Evolutionary conservation across 2,113 vertebrate genomes (phyloP).

Genomic region (Coturnix japonica): DNA sequence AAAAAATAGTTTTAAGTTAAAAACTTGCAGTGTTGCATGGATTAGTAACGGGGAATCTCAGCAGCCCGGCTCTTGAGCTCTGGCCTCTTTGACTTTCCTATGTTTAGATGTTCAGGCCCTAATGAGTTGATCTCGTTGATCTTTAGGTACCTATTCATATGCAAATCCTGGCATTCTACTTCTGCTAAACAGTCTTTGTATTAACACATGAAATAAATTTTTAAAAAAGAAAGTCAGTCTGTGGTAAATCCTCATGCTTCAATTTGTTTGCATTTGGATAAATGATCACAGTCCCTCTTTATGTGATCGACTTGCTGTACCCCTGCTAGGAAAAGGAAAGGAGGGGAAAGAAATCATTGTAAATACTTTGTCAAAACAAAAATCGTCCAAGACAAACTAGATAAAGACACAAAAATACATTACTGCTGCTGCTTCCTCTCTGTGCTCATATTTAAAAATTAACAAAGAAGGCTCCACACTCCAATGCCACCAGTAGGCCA

Average conservation of each 20-base stretch:
- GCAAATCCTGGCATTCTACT: slow-evolving; percentile 69
- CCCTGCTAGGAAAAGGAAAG: not conserved
- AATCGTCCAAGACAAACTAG: not conserved
- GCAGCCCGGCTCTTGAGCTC: slow-evolving; percentile 40
- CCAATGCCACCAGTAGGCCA: not conserved
- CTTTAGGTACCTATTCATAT: slow-evolving; percentile 72
- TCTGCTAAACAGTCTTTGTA: slow-evolving; percentile 71
- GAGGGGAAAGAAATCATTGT: not conserved
- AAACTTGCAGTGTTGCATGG: slow-evolving; percentile 21
- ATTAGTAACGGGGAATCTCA: slow-evolving; percentile 48
- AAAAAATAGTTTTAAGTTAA: slow-evolving; percentile 7
- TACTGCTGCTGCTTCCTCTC: not conserved
- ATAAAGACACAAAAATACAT: not conserved
- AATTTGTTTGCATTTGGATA: slow-evolving; percentile 69
- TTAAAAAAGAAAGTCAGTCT: slow-evolving; percentile 55
- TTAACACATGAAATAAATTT: slow-evolving; percentile 70
- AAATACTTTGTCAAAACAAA: not conserved
- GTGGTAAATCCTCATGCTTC: slow-evolving; percentile 65
- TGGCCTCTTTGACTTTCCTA: slow-evolving; percentile 55
- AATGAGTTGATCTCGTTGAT: slow-evolving; percentile 71
- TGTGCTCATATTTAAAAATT: not conserved
- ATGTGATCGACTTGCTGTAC: slow-evolving; percentile 44
- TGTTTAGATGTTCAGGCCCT: slow-evolving; percentile 70
- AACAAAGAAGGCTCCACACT: not conserved
- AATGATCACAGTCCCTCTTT: slow-evolving; percentile 48